A percentile compares a stretch with the other conserved stretches of the same genome.
Evolutionary conservation across 2,113 vertebrate species (phyloP).

Genomic region (Struthidea cinerea): DNA sequence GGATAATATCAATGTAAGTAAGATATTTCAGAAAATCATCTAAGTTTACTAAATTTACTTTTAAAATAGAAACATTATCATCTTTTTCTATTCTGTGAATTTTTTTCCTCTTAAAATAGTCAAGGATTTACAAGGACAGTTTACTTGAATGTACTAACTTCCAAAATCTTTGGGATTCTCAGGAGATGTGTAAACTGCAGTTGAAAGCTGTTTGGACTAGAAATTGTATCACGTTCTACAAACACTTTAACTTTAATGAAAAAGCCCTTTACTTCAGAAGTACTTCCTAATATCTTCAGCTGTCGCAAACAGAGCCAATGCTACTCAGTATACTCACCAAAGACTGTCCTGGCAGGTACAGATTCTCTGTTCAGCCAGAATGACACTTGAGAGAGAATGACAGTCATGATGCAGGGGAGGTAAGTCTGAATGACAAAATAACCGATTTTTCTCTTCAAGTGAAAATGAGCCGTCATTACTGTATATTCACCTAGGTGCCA

Average conservation of each 20-base stretch:
- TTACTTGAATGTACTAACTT: not conserved
- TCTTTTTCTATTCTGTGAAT: not conserved
- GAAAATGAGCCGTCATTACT: constrained; percentile 98
- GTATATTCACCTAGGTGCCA: constrained; percentile 89
- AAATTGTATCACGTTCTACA: not conserved
- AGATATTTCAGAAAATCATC: not conserved
- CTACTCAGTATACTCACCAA: constrained; percentile 80
- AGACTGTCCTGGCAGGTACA: constrained; percentile 95
- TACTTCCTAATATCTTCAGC: not conserved
- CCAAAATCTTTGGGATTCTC: not conserved
- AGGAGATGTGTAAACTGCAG: not conserved
- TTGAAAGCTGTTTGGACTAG: not conserved
- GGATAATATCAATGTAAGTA: not conserved
- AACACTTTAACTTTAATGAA: not conserved
- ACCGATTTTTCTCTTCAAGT: constrained; percentile 98
- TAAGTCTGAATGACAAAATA: constrained; percentile 99
- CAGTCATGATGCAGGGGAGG: constrained; percentile 98
- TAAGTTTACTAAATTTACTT: not conserved
- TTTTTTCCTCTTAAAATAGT: not conserved
- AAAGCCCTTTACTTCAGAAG: not conserved
- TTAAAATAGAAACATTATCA: not conserved
- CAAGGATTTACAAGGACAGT: not conserved
- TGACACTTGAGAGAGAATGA: constrained; percentile 98
- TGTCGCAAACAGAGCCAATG: not conserved
- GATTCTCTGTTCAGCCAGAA: constrained; percentile 99